phyloP scores from a whole-genome alignment of 2,888 invertebrate species.

The Torymus texanus region DNA sequence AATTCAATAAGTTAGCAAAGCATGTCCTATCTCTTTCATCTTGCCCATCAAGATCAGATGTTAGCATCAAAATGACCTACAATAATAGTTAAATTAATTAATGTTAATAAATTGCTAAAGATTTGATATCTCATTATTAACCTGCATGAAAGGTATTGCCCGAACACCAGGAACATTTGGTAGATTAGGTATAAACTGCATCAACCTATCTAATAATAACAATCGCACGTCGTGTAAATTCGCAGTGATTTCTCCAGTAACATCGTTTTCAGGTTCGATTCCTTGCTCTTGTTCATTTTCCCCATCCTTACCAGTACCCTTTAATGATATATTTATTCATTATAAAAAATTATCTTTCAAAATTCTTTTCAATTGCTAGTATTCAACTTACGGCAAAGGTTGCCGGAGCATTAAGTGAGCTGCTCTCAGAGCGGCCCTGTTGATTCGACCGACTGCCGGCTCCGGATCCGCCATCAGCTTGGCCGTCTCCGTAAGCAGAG shows the following conservation, averaged over 20 bases:
- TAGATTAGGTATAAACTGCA: constrained; percentile 86
- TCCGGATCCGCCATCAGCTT: constrained; percentile 76
- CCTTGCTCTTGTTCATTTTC: constrained; percentile 66
- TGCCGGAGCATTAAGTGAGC: constrained; percentile 76
- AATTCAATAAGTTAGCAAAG: constrained; percentile 84
- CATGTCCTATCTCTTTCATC: constrained; percentile 88
- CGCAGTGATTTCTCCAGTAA: constrained; percentile 73
- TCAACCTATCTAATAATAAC: constrained; percentile 84
- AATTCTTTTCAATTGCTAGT: neutral
- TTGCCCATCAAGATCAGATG: constrained; percentile 90
- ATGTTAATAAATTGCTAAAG: constrained; percentile 20
- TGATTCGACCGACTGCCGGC: constrained; percentile 72
- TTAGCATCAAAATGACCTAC: constrained; percentile 90
- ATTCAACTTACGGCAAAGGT: constrained; percentile 72
- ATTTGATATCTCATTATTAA: constrained; percentile 65
- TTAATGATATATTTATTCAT: neutral
- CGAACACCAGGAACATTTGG: constrained; percentile 87
- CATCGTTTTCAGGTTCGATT: constrained; percentile 72
- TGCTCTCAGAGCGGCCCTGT: constrained; percentile 78
- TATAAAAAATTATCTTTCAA: neutral
- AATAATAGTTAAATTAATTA: constrained; percentile 18
- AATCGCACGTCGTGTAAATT: constrained; percentile 83
- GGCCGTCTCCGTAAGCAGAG: constrained; percentile 90
- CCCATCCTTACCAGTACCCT: constrained; percentile 65
- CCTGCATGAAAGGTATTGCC: constrained; percentile 94